Conservation (phyloP, 1,140 invertebrate genomes). For the Macrocentrus cingulum region DNA sequence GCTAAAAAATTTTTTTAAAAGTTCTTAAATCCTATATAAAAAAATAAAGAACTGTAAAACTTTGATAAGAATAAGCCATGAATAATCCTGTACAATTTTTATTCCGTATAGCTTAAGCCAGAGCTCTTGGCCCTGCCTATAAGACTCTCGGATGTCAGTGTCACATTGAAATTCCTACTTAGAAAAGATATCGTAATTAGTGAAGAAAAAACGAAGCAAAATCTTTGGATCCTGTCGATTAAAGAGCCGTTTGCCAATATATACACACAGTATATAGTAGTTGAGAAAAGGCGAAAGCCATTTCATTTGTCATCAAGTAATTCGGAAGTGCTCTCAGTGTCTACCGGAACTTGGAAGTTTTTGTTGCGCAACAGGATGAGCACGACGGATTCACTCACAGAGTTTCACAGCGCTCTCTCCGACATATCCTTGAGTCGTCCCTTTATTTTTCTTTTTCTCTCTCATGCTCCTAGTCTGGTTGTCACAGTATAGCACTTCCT, state of each 20-base stretch:
- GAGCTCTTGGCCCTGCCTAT: too few species aligned
- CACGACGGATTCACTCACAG: conserved; percentile 41
- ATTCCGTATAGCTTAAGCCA: too few species aligned
- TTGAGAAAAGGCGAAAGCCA: neutral
- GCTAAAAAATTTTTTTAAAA: too few species aligned
- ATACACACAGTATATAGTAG: neutral
- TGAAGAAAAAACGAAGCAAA: too few species aligned
- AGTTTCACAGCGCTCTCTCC: conserved; percentile 25
- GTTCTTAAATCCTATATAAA: too few species aligned
- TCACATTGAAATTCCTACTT: too few species aligned
- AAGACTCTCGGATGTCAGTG: too few species aligned
- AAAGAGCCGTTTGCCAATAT: neutral
- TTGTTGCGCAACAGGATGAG: conserved; percentile 44
- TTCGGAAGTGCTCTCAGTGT: neutral
- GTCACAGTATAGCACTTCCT: neutral
- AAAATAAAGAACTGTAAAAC: too few species aligned
- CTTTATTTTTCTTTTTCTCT: conserved; percentile 17
- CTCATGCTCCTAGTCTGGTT: neutral
- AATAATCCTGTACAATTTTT: too few species aligned
- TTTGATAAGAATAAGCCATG: too few species aligned
- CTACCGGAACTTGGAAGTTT: conserved; percentile 37
- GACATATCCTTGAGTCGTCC: conserved; percentile 16
- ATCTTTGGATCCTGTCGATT: neutral
- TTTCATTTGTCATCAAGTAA: conserved; percentile 9
- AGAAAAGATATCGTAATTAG: too few species aligned